A percentile compares a stretch with the other conserved stretches of the same genome.
Conservation (phyloP, 2,797 vertebrate species). For the Mormyrus proboscirostris region DNA sequence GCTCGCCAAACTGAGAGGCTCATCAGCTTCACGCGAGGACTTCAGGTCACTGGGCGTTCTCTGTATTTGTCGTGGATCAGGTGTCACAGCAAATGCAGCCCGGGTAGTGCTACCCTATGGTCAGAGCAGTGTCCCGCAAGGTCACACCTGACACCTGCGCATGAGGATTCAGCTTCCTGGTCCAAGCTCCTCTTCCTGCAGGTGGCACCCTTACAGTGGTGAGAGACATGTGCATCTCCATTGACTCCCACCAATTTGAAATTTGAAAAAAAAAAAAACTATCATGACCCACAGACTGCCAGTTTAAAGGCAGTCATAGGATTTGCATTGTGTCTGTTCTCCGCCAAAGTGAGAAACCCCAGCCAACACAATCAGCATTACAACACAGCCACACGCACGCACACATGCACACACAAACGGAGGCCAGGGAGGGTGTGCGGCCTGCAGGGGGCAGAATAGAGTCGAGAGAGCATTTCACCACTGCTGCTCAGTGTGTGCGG, state of each 20-base stretch:
- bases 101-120: background rate
- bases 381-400: background rate
- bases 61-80: background rate
- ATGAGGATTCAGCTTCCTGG: background rate
- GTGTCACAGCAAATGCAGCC: background rate
- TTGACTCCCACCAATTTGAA: background rate
- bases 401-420: conserved; percentile 6
- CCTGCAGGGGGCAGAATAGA: background rate
- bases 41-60: background rate
- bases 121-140: background rate
- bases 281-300: background rate
- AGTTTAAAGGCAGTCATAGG: background rate
- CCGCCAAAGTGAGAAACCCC: background rate
- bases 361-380: background rate
- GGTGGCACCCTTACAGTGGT: background rate
- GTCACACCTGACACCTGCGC: background rate
- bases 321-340: background rate
- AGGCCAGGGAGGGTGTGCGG: background rate
- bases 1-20: conserved; percentile 17
- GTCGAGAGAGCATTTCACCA: background rate
- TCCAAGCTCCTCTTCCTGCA: background rate
- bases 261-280: background rate
- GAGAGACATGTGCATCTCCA: background rate
- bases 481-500: conserved; percentile 9
- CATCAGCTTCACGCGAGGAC: conserved; percentile 11